Evolutionary conservation across 2,113 vertebrate species (phyloP).

Genomic region (Morone saxatilis): DNA sequence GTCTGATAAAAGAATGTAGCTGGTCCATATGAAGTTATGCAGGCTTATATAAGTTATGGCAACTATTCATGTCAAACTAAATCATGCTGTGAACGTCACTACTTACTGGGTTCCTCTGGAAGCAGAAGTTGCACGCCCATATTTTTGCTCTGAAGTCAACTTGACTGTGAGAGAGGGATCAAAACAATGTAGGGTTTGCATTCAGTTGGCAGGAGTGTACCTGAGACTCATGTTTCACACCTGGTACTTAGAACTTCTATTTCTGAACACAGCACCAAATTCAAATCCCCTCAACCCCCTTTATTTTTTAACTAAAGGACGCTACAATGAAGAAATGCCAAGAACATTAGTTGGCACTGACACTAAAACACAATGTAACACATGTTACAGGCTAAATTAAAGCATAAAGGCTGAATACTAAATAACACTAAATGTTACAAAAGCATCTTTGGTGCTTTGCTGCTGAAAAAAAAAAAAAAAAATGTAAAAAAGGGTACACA

Average conservation of each 20-base stretch:
- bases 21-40: not conserved
- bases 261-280: not conserved
- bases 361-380: not conserved
- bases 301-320: not conserved
- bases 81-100: not conserved
- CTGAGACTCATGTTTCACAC: conserved; percentile 5
- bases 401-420: not conserved
- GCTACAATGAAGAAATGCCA: not conserved
- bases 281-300: not conserved
- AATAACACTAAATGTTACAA: not conserved
- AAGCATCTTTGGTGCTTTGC: not conserved
- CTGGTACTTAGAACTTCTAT: not conserved
- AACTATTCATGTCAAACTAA: not conserved
- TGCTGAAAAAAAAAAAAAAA: not conserved
- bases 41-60: rapidly evolving
- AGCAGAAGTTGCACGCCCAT: conserved; percentile 99
- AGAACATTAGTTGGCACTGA: not conserved
- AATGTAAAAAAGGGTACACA: not conserved
- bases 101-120: conserved; percentile 96
- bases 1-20: conserved; percentile 27
- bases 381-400: too few species aligned
- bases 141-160: conserved; percentile 97
- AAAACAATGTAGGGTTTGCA: conserved; percentile 8
- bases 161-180: conserved; percentile 86
- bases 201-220: not conserved